phyloP scores from a whole-genome alignment of 2,888 invertebrate genomes.

The Mactromeris polynyma region DNA sequence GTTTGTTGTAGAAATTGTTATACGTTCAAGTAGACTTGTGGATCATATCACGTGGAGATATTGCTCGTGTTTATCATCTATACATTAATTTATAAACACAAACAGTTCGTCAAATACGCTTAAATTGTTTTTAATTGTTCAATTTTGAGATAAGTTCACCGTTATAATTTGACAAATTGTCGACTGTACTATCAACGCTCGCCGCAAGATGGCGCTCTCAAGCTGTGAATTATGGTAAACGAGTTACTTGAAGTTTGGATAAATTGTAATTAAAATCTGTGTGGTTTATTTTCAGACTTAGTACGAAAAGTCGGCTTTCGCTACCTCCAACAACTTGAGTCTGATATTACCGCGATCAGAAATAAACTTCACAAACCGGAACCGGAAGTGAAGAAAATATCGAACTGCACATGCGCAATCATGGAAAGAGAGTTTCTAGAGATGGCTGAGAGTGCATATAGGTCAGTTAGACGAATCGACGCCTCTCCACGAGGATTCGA shows the following conservation, averaged over 20 bases:
- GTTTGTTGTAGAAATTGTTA: too few species aligned
- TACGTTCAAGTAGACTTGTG: too few species aligned
- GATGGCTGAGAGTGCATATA: slow-evolving; percentile 79
- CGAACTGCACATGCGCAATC: slow-evolving; percentile 77
- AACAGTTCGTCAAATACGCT: neutral
- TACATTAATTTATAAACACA: neutral
- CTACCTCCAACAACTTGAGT: slow-evolving; percentile 69
- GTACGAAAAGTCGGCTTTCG: slow-evolving; percentile 68
- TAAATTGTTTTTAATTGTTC: neutral
- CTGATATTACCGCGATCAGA: slow-evolving; percentile 61
- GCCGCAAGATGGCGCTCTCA: neutral
- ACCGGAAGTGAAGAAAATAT: slow-evolving; percentile 65
- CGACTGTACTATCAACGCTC: neutral
- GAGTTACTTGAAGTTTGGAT: neutral
- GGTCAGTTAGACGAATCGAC: slow-evolving; percentile 73
- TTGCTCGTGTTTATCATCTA: neutral
- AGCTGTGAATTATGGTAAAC: neutral
- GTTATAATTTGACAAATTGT: neutral
- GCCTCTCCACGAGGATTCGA: slow-evolving; percentile 73
- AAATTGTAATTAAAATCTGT: neutral
- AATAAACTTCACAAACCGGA: slow-evolving; percentile 59
- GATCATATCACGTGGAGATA: too few species aligned
- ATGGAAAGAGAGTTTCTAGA: slow-evolving; percentile 78
- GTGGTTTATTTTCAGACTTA: slow-evolving; percentile 60
- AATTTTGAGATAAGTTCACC: neutral